Conservation (phyloP, 2,888 invertebrate species). For the Apeira syringaria region DNA sequence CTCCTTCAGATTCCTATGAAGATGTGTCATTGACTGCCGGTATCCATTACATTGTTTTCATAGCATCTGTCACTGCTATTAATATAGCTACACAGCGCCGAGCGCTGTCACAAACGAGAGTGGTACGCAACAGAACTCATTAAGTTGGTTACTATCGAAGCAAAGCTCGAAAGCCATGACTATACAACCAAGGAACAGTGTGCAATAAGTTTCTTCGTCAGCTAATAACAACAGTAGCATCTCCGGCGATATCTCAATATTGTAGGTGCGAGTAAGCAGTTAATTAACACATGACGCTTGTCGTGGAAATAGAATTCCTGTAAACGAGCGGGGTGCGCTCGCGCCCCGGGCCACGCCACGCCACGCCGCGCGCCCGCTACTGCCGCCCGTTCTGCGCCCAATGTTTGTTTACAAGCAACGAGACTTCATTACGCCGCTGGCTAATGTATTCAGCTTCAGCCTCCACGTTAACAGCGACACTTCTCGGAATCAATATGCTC, state of each 20-base stretch:
- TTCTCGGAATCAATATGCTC: constrained; percentile 84
- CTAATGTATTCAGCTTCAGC: constrained; percentile 84
- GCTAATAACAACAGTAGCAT: constrained; percentile 80
- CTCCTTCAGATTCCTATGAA: constrained; percentile 55
- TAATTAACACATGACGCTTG: constrained; percentile 83
- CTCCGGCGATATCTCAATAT: constrained; percentile 79
- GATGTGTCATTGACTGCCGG: constrained; percentile 50
- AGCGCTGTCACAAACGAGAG: constrained; percentile 21
- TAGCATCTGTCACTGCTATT: constrained; percentile 32
- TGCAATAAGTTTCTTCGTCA: constrained; percentile 76
- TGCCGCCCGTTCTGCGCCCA: constrained; percentile 46
- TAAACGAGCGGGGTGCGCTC: constrained; percentile 71
- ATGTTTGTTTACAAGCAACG: constrained; percentile 83
- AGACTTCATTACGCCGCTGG: constrained; percentile 83
- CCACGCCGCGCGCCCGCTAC: constrained; percentile 39
- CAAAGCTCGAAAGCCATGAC: constrained; percentile 19
- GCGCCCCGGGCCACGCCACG: constrained; percentile 59
- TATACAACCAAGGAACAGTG: constrained; percentile 47
- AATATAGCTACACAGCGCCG: constrained; percentile 26
- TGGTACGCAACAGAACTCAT: constrained; percentile 23
- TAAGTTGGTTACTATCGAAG: constrained; percentile 27
- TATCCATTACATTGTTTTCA: constrained; percentile 34
- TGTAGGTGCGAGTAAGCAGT: constrained; percentile 81
- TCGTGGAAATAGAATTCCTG: constrained; percentile 82
- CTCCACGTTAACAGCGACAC: constrained; percentile 84